Evolutionary conservation across 2,888 invertebrate species (phyloP).

Genomic region (Agriotes lineatus): DNA sequence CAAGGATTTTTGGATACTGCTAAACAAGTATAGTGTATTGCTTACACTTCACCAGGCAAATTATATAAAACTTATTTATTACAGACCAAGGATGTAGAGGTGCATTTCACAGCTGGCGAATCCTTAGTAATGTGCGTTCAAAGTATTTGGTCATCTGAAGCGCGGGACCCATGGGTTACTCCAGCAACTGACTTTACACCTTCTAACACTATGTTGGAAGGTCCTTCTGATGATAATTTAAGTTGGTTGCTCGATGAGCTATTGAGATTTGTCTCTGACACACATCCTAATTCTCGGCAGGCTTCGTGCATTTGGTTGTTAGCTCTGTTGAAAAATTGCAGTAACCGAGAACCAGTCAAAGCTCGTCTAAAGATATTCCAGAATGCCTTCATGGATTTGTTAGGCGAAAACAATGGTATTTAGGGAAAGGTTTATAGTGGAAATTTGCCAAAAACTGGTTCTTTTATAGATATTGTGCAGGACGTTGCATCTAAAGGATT

Average conservation of each 20-base stretch:
- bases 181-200: conserved; percentile 67
- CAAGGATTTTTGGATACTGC: conserved; percentile 82
- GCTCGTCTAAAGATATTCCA: conserved; percentile 78
- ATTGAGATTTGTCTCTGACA: conserved; percentile 74
- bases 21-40: too few species aligned
- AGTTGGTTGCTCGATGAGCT: conserved; percentile 79
- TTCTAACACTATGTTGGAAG: conserved; percentile 57
- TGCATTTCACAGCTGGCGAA: conserved; percentile 90
- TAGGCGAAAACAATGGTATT: conserved; percentile 91
- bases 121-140: conserved; percentile 87
- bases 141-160: conserved; percentile 80
- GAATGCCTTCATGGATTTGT: conserved; percentile 85
- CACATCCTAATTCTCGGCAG: conserved; percentile 89
- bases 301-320: conserved; percentile 91
- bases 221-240: conserved; percentile 73
- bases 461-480: conserved; percentile 85
- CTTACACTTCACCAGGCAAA: too few species aligned
- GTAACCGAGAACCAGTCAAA: conserved; percentile 77
- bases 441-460: background rate
- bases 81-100: conserved; percentile 89
- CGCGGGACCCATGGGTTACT: conserved; percentile 79
- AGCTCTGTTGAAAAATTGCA: conserved; percentile 85
- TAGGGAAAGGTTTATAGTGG: background rate
- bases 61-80: too few species aligned
- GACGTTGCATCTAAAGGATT: conserved; percentile 94